Evolutionary conservation across 2,797 vertebrate genomes (phyloP), one percentile per base, ranked within the genome.

Genomic region (Lophotriccus pileatus): DNA sequence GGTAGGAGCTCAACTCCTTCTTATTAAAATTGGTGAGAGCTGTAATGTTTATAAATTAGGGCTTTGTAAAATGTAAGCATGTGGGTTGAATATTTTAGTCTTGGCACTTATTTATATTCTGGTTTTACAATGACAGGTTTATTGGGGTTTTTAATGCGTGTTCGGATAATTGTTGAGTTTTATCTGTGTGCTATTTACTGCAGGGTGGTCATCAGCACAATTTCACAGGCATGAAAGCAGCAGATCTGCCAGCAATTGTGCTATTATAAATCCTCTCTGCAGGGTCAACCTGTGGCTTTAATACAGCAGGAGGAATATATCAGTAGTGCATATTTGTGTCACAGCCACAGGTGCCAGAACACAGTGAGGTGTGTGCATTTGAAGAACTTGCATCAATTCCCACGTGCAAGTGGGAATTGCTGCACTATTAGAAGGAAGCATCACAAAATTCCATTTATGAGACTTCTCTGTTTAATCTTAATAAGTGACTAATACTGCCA

Each of bases 11-110:
- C 55, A 6, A 3, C 50, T 72, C 62, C 17, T 89, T 88, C 85
- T 72, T 88, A 72, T 80, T 92, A 84, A 95, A 94, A 93, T 50
- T 66, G 60, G 72, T 89, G 56, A 85, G 78, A 93, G 84, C 81
- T 79, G 41, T 87, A 85, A 90, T 89, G 92, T 89, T 91, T 95
- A 69, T 87, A 93, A 93, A 92, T 95, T 69, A 86, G 62, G 84
- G 76, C 90, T 95, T 95, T 93, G 89, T 87, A 77, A 95, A 93
- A 83, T 59, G 21, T 66, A 69, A 95, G 79, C 16, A 20, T 22
- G 79, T 89, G 93, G 79, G 72, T 76, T 88, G 91, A 91, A 88
- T 90, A 67, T 93, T 96, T 95, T 86, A 84, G 12, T 73, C 76
- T 27, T 76, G 76, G 74, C 68, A 53, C 72, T 92, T 91, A 89